Percentiles rank a stretch among this genome's conserved stretches.
These are phyloP conservation scores for Lepidochitona cinerea DNA, from an alignment of 2,888 invertebrate genomes.

Conservation along the genomic window DNA sequence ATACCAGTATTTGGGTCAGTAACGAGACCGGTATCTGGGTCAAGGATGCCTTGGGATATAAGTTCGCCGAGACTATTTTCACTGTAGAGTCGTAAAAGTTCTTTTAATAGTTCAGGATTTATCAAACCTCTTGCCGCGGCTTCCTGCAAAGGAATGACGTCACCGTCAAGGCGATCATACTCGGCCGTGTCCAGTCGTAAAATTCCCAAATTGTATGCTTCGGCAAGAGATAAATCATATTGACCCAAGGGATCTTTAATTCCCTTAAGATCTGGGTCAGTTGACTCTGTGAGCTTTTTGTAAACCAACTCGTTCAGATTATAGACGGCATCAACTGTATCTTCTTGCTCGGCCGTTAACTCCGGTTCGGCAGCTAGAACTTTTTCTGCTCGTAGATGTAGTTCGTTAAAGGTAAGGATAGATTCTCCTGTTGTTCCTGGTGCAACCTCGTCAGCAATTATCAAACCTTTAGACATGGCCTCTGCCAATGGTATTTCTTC, in stretches of 20 bases:
- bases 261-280: constrained; percentile 48
- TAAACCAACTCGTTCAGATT: constrained; percentile 50
- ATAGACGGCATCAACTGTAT: constrained; percentile 38
- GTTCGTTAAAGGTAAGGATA: constrained; percentile 52
- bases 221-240: constrained; percentile 54
- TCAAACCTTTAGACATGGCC: constrained; percentile 56
- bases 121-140: constrained; percentile 57
- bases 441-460: constrained; percentile 27
- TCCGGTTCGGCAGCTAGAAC: constrained; percentile 47
- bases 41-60: constrained; percentile 69
- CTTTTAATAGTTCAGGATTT: constrained; percentile 47
- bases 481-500: constrained; percentile 57
- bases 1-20: constrained; percentile 70
- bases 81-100: constrained; percentile 56
- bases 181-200: constrained; percentile 55
- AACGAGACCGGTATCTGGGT: constrained; percentile 71
- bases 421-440: neutral
- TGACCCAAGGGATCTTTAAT: constrained; percentile 54
- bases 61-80: constrained; percentile 53
- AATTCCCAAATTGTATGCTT: constrained; percentile 58
- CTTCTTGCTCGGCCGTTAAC: constrained; percentile 33
- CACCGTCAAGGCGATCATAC: constrained; percentile 47
- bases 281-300: constrained; percentile 45
- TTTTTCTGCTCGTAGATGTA: constrained; percentile 55
- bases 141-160: constrained; percentile 50